Base-by-base conservation (phyloP, 2,113 vertebrate genomes). In the Chitala chitala region DNA sequence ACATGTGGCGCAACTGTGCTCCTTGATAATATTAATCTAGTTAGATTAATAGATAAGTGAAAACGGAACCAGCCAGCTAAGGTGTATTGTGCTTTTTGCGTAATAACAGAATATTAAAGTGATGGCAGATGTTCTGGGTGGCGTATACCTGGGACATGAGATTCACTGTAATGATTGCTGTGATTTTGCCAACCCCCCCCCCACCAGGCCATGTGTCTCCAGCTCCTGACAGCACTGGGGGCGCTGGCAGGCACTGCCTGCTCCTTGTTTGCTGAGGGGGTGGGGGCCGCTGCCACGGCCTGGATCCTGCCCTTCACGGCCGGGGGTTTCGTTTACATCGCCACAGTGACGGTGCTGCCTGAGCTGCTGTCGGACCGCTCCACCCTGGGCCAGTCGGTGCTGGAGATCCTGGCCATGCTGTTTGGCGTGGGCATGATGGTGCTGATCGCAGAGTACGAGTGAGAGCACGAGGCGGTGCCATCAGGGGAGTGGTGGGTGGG, bases 301-400 rank as follows among this genome's bases (percentile, higher is more conserved):
- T 96, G 95, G 95, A 91, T 97, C 80, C 86, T 97, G 69, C 94
- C 95, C 0, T 97, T 97, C 85, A 97, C 95, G 0, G 95, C 95
- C 0, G 95, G 95, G 0, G 95, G 95, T 3, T 97, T 97, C 48
- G 91, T 97, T 76, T 97, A 97, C 71, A 93, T 96, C 71, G 95
- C 94, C 74, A 97, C 94, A 0, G 95, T 97, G 75, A 94, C 94
- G 0, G 94, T 97, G 74, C 88, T 97, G 46, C 95, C 95, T 0
- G 94, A 96, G 82, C 92, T 97, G 74, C 86, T 97, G 80, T 90
- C 84, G 1, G 94, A 94, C 3, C 87, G 87, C 74, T 89, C 92
- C 0, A 90, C 90, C 3, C 91, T 92, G 0, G 75, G 89, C 29
- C 94, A 96, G 80, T 95, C 94, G 0, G 75, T 95, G 31, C 76